Conservation (phyloP, 30 jellyfish, hydroid and myxozoan species). For the Chironex yamaguchii region DNA sequence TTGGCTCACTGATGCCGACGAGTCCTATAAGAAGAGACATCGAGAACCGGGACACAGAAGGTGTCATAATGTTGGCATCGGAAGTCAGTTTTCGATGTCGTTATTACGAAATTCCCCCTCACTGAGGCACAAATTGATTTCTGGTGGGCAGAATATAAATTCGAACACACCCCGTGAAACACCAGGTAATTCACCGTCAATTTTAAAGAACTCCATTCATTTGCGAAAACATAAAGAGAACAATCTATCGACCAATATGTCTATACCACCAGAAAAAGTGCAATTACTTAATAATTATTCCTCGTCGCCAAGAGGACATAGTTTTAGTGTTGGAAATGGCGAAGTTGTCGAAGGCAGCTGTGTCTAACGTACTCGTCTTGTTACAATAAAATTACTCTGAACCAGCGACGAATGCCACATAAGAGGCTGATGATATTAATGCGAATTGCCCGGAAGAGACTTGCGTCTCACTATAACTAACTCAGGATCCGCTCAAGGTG, state of each 20-base stretch:
- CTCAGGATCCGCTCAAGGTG: no score
- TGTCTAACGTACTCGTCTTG: not conserved
- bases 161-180: constrained; percentile 73
- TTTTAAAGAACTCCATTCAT: not conserved
- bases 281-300: not conserved
- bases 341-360: not conserved
- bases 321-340: not conserved
- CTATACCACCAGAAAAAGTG: not conserved
- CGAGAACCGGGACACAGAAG: not conserved
- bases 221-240: not conserved
- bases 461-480: no score
- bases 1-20: constrained; percentile 73
- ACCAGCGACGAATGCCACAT: no score
- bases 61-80: not conserved
- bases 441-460: no score
- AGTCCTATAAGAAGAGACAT: constrained; percentile 18
- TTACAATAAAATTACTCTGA: no score
- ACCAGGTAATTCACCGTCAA: constrained; percentile 71
- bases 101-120: constrained; percentile 50
- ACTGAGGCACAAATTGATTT: constrained; percentile 15
- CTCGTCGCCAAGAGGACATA: not conserved
- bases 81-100: constrained; percentile 31
- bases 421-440: no score
- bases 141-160: constrained; percentile 42
- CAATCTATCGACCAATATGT: not conserved